These are phyloP conservation scores for Falco punctatus DNA, from an alignment of 2,113 vertebrate species.

Conservation along the genomic window DNA sequence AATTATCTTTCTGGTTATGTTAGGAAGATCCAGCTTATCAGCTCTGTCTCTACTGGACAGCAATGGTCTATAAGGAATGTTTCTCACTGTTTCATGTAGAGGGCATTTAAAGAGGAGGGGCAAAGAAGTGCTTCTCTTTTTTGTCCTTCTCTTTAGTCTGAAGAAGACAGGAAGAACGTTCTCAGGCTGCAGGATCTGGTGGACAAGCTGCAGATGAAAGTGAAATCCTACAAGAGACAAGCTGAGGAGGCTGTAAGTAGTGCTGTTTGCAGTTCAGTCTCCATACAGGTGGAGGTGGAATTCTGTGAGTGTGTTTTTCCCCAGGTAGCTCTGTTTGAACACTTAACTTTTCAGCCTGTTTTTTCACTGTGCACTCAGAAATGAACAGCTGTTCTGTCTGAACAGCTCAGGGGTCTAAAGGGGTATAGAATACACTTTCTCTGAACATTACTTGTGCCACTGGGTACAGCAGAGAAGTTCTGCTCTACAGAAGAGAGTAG, in stretches of 20 bases:
- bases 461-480: not conserved
- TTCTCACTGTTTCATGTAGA: not conserved
- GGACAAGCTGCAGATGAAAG: slow-evolving; percentile 87
- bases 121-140: not conserved
- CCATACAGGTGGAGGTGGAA: not conserved
- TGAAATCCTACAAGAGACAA: slow-evolving; percentile 93
- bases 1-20: not conserved
- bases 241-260: slow-evolving; percentile 88
- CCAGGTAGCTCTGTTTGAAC: not conserved
- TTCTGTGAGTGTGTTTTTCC: not conserved
- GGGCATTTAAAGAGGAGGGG: not conserved
- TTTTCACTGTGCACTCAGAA: not conserved
- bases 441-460: not conserved
- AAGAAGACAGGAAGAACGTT: slow-evolving; percentile 85
- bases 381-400: not conserved
- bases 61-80: not conserved
- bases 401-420: not conserved
- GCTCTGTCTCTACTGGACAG: not conserved
- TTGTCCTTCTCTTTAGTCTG: slow-evolving; percentile 67
- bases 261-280: not conserved
- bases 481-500: too few species aligned
- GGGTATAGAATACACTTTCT: not conserved
- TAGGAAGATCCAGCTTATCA: not conserved
- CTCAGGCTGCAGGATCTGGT: slow-evolving; percentile 82
- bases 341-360: not conserved